Conservation (phyloP, 2,888 invertebrate genomes). For the Cephus sareptanus region DNA sequence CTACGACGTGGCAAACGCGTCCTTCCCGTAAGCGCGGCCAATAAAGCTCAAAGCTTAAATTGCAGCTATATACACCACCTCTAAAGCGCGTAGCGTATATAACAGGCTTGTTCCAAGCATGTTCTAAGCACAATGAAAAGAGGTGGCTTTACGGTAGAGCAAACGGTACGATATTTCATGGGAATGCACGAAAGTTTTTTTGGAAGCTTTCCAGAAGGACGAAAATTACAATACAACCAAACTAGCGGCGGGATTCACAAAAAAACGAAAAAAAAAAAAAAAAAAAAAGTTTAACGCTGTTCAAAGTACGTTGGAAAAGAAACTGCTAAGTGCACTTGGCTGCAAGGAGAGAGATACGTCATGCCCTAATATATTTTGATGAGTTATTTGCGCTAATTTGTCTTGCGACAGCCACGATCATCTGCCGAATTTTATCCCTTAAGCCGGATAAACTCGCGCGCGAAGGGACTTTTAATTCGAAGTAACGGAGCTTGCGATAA, state of each 20-base stretch:
- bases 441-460: not conserved
- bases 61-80: not conserved
- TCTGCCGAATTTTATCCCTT: not conserved
- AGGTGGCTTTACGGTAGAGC: not conserved
- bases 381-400: not conserved
- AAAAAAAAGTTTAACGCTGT: not conserved
- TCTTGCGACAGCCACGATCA: not conserved
- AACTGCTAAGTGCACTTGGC: not conserved
- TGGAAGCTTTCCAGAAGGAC: not conserved
- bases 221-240: not conserved
- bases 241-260: not conserved
- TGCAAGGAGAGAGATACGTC: not conserved
- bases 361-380: not conserved
- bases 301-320: not conserved
- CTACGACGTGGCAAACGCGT: not conserved
- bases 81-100: not conserved
- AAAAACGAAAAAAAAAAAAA: too few species aligned
- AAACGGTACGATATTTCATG: not conserved
- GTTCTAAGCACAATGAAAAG: not conserved
- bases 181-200: not conserved
- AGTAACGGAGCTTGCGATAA: not conserved
- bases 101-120: not conserved
- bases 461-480: not conserved
- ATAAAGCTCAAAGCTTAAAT: not conserved
- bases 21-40: not conserved